phyloP scores from a whole-genome alignment of 2,888 invertebrate genomes.

The Odiellus spinosus region DNA sequence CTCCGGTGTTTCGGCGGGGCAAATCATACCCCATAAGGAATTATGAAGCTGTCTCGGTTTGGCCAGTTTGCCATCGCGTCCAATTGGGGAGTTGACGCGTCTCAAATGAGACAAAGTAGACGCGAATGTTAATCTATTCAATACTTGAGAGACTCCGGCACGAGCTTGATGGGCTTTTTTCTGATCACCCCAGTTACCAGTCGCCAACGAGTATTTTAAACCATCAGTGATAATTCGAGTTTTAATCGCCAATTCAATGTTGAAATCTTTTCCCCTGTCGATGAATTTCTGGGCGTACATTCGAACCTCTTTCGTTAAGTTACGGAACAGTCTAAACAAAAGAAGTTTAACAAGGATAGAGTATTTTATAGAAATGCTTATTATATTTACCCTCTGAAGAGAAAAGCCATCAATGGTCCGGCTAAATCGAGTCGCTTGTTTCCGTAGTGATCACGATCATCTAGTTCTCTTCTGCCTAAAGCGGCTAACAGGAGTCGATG shows the following conservation, averaged over 20 bases:
- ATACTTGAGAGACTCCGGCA: constrained; percentile 92
- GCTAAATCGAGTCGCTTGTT: constrained; percentile 96
- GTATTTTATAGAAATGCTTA: no score
- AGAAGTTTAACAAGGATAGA: no score
- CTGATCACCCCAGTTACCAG: constrained; percentile 99
- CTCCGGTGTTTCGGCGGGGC: constrained; percentile 98
- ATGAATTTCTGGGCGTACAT: constrained; percentile 99
- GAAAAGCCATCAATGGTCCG: constrained; percentile 86
- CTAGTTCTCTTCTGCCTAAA: constrained; percentile 84
- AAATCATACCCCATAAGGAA: constrained; percentile 99
- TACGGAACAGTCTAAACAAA: constrained; percentile 59
- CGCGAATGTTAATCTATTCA: constrained; percentile 94
- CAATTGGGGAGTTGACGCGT: constrained; percentile 96
- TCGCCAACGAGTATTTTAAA: constrained; percentile 89
- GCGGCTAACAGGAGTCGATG: constrained; percentile 86
- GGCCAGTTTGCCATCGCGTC: constrained; percentile 95
- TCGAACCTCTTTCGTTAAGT: constrained; percentile 88
- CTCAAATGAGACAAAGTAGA: constrained; percentile 96
- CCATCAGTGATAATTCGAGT: constrained; percentile 97
- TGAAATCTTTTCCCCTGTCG: constrained; percentile 96
- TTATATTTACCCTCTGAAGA: constrained; percentile 67
- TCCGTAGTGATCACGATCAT: constrained; percentile 99
- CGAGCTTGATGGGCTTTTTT: constrained; percentile 98
- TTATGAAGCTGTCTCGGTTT: constrained; percentile 98
- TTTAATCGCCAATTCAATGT: constrained; percentile 87